Conservation (phyloP, 2,888 invertebrate species). For the Acheta domesticus region DNA sequence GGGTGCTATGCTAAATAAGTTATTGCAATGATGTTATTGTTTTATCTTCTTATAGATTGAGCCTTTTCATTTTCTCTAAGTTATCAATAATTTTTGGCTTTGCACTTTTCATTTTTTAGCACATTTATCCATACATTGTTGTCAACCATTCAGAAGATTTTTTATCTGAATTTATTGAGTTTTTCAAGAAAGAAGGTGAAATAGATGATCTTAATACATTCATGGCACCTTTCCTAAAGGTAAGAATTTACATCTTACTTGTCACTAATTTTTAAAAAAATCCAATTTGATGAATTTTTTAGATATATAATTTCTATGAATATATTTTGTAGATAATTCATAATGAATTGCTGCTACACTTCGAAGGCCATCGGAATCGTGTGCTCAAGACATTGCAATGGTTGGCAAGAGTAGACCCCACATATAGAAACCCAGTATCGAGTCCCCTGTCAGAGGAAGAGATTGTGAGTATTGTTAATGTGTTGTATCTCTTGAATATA, state of each 20-base stretch:
- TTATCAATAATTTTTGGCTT: background rate
- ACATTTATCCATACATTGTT: slow-evolving; percentile 67
- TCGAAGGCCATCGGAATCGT: slow-evolving; percentile 59
- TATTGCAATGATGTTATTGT: too few relatives aligned
- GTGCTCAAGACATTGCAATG: slow-evolving; percentile 59
- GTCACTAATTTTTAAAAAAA: background rate
- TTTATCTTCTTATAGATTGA: too few relatives aligned
- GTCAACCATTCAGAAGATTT: slow-evolving; percentile 59
- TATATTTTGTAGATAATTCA: slow-evolving; percentile 53
- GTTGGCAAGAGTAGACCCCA: slow-evolving; percentile 58
- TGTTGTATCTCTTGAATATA: background rate
- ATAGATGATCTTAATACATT: slow-evolving; percentile 55
- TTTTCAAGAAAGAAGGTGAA: slow-evolving; percentile 59
- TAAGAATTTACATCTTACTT: slow-evolving; percentile 40
- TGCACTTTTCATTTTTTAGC: slow-evolving; percentile 39
- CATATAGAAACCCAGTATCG: slow-evolving; percentile 41
- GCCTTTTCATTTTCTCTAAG: background rate
- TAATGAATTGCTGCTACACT: slow-evolving; percentile 63
- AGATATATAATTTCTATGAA: background rate
- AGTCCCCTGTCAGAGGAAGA: slow-evolving; percentile 22
- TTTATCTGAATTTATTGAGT: slow-evolving; percentile 57
- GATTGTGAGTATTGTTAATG: slow-evolving; percentile 28
- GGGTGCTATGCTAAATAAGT: background rate
- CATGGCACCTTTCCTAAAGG: slow-evolving; percentile 62
- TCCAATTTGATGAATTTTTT: slow-evolving; percentile 28